Conservation (phyloP, 2,797 vertebrate genomes). For the Cossypha dichroa region DNA sequence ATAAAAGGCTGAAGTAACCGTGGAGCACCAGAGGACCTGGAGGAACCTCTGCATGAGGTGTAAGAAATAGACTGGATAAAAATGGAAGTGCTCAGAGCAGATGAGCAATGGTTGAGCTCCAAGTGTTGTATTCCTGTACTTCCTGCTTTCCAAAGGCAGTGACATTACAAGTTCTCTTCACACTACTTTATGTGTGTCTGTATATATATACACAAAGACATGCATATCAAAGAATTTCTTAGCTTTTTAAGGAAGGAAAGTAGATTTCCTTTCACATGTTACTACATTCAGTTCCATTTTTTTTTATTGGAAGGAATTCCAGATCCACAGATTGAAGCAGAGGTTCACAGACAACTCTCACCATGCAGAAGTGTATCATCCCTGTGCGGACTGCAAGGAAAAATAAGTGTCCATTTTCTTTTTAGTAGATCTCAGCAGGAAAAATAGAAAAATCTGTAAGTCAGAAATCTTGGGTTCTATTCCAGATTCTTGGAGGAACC, state of each 20-base stretch:
- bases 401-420: neutral
- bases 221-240: neutral
- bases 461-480: neutral
- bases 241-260: neutral
- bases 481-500: neutral
- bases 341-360: neutral
- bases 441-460: neutral
- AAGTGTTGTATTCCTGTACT: neutral
- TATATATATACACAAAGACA: neutral
- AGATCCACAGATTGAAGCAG: neutral
- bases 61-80: conserved; percentile 4
- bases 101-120: neutral
- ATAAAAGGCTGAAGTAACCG: neutral
- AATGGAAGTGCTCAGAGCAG: neutral
- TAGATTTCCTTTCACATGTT: neutral
- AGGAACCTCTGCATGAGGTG: neutral
- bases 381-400: neutral
- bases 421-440: neutral
- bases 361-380: neutral
- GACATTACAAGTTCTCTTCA: neutral
- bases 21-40: neutral
- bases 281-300: neutral
- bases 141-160: neutral
- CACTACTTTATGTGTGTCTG: neutral
- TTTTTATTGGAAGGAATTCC: neutral